A percentile compares a stretch with the other conserved stretches of the same genome.
phyloP scores from a whole-genome alignment of 2,113 vertebrate genomes.

The Heptranchias perlo region DNA sequence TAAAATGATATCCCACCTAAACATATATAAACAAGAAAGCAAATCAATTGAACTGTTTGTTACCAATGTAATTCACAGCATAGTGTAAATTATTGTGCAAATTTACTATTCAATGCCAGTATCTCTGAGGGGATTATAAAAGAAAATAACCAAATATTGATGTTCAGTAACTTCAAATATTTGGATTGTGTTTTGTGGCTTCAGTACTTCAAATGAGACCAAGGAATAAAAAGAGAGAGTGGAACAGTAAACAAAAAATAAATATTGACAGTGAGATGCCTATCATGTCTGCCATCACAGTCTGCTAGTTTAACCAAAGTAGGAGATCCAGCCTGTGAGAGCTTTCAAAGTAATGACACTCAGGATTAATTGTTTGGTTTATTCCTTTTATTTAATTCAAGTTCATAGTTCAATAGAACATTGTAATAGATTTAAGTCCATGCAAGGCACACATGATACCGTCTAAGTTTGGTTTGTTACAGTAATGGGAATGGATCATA shows the following conservation, averaged over 20 bases:
- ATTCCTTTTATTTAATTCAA: constrained; percentile 14
- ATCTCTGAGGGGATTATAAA: constrained; percentile 39
- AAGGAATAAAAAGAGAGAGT: constrained; percentile 38
- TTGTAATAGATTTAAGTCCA: neutral
- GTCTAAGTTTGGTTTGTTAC: neutral
- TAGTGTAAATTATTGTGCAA: constrained; percentile 39
- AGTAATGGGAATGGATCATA: neutral
- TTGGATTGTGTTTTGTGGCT: constrained; percentile 38
- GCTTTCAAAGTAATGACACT: neutral
- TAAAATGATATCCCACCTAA: constrained; percentile 35
- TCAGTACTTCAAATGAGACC: constrained; percentile 38
- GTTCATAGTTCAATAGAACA: neutral
- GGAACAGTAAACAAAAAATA: constrained; percentile 36
- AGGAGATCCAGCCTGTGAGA: neutral
- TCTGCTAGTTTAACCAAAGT: constrained; percentile 33
- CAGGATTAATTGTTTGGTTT: neutral
- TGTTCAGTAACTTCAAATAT: constrained; percentile 39
- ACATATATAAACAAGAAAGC: constrained; percentile 35
- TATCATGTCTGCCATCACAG: constrained; percentile 36
- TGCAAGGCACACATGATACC: neutral
- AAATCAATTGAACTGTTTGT: constrained; percentile 39
- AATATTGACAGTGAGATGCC: constrained; percentile 37
- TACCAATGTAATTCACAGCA: constrained; percentile 36
- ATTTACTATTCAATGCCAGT: constrained; percentile 38
- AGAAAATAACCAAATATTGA: constrained; percentile 38